Percentiles rank a stretch among this genome's conserved stretches.
Evolutionary conservation across 1,140 invertebrate species (phyloP).

Genomic region (Archivesica marissinica): DNA sequence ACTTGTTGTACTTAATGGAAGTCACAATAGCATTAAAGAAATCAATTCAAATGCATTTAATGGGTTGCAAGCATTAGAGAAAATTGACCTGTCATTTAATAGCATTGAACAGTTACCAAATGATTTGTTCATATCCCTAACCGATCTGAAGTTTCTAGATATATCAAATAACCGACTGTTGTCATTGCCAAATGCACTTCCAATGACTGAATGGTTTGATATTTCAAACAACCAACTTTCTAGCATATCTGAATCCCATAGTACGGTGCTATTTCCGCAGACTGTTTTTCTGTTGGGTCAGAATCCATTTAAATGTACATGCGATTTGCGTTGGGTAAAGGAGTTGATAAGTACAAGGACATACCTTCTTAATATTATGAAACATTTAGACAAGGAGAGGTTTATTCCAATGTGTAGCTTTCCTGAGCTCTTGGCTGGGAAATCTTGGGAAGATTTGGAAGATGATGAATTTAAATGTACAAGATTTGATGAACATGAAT

Average conservation of each 20-base stretch:
- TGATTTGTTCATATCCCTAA: background rate
- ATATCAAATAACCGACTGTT: background rate
- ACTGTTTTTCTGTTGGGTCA: constrained; percentile 1
- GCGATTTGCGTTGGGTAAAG: constrained; percentile 23
- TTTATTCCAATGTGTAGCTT: constrained; percentile 13
- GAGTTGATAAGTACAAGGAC: constrained; percentile 10
- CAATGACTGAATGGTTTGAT: constrained; percentile 45
- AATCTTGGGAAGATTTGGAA: background rate
- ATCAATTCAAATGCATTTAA: background rate
- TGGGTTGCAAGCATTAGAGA: background rate
- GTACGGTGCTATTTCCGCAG: constrained; percentile 21
- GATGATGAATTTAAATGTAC: constrained; percentile 29
- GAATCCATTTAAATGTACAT: constrained; percentile 24
- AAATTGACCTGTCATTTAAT: constrained; percentile 15
- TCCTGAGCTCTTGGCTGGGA: background rate
- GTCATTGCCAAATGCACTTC: constrained; percentile 5
- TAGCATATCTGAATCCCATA: constrained; percentile 21
- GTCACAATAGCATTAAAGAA: constrained; percentile 6
- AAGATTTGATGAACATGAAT: constrained; percentile 9
- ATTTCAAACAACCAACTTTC: background rate
- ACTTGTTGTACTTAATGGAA: background rate
- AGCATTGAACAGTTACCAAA: background rate
- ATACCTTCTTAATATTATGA: constrained; percentile 14
- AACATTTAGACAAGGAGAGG: background rate
- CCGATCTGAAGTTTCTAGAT: constrained; percentile 14